Evolutionary conservation across 2,888 invertebrate species (phyloP), one percentile per base, ranked within the genome.

Genomic region (Apomyelois bistriatella): DNA sequence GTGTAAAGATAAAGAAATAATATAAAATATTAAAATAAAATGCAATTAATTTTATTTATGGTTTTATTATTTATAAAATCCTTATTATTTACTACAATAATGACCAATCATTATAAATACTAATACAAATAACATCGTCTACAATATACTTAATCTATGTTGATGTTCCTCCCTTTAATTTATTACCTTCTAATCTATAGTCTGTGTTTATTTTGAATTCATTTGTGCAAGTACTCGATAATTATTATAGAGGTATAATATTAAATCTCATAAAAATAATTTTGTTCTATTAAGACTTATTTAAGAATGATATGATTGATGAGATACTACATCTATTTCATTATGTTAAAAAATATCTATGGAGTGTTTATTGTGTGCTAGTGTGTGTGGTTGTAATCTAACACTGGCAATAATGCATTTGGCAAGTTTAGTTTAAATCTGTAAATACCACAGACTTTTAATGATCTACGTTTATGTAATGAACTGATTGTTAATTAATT

Each of bases 241-340:
- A 53, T 48, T 58, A 61, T 52, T 43, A 61, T n/a, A n/a, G n/a
- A n/a, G n/a, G n/a, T n/a, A n/a, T 64, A 65, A 63, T 68, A 62
- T 40, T 16, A 66, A 59, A 52, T 60, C 42, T 55, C 61, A 69
- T 64, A 71, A 70, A 72, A 73, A 72, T 70, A 67, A 68, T 57
- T 59, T 66, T 53, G 55, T 61, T 66, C 62, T 61, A 64, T 63
- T 61, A 66, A 64, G 53, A 48, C 80, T 83, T 85, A 85, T 49
- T 54, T 72, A 79, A 79, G 67, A 62, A 82, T 88, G 88, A 88
- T 88, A 88, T 88, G 88, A 68, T 77, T 74, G 70, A 70, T 75
- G 79, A 80, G 66, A 51, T 15, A 37, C 53, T 59, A 32, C 28
- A 42, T 15, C 15, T 55, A 57, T 47, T 10, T 36, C 7, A 6